Base-by-base conservation (phyloP, 2,797 vertebrate species). In the Sebastes steindachneri region DNA sequence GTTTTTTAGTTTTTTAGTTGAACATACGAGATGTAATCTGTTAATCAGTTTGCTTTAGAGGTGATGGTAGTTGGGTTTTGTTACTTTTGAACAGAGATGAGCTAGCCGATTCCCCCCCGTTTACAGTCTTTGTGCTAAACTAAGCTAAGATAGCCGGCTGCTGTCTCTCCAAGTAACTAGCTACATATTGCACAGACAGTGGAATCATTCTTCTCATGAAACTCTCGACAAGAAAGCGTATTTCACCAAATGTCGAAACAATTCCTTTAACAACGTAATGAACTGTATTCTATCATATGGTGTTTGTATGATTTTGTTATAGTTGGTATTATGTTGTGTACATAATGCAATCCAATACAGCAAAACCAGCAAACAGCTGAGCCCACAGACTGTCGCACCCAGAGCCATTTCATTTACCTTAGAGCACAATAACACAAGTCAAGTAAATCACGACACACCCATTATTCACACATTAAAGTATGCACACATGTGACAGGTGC, bases 321-420 rank as follows among this genome's bases (percentile, higher is more conserved):
- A 0, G 29, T 58, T 19, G 31, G 31, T 45, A 14, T 55, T 12
- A 14, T 67, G 21, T 64, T 26, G 12, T 55, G 9, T 48, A 21
- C 45, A 19, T 45, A 45, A 29, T 33, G 19, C 10, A 51, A 14
- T 25, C 11, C 17, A n/a, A 65, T 5, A 12, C 9, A 21, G 23
- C 41, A 23, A 58, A 79, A 10, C 53, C 62, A 80, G 11, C 25
- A 65, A 4, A 66, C 1, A 53, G 69, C 35, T 37, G 9, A 63
- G 45, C 9, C 21, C 23, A 19, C 23, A 19, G 10, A 3, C 21
- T 21, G 88, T 85, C 80, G 75, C 89, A 86, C 84, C 83, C 86
- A 58, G 8, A n/a, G 59, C 12, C 2, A 55, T 58, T 41, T 77
- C 6, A 54, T 64, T 77, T 68, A 71, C 68, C 28, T 57, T 4